A percentile compares a stretch with the other conserved stretches of the same genome.
Evolutionary conservation across 92 coral and sea anemone genomes (phyloP).

Genomic region (Meandrina meandrites): DNA sequence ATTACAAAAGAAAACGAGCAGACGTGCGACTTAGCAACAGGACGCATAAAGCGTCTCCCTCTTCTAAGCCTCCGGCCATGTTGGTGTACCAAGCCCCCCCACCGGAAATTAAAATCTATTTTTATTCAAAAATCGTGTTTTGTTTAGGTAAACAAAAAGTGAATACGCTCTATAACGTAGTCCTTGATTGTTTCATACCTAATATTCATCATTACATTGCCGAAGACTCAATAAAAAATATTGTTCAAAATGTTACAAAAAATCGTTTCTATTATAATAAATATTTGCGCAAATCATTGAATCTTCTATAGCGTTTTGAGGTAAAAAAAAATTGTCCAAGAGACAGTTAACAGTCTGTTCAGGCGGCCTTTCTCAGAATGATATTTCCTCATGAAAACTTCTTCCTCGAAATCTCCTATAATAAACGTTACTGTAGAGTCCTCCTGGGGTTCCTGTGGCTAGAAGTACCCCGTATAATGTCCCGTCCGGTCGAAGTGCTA

Average conservation of each 20-base stretch:
- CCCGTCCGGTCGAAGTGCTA: slow-evolving; percentile 78
- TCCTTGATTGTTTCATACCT: background rate
- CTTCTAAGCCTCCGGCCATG: no score
- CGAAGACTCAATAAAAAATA: no score
- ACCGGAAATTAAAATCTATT: no score
- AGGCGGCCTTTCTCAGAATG: background rate
- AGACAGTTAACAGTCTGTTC: background rate
- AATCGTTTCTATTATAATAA: background rate
- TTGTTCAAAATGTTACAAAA: background rate
- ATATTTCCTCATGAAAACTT: slow-evolving; percentile 70
- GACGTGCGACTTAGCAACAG: no score
- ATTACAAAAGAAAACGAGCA: no score
- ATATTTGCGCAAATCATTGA: background rate
- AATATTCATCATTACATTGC: background rate
- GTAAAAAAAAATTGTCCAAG: background rate
- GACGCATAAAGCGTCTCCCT: no score
- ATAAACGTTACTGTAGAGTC: slow-evolving; percentile 76
- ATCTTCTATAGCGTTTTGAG: background rate
- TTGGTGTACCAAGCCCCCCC: no score
- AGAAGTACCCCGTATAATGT: slow-evolving; percentile 76
- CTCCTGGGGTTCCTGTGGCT: slow-evolving; percentile 86
- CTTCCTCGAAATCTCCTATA: slow-evolving; percentile 84
- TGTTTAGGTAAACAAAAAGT: no score
- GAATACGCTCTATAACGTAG: background rate
- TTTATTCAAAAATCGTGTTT: no score